These are phyloP conservation scores for Drepana falcataria DNA, from an alignment of 2,888 invertebrate species.

Conservation along the genomic window DNA sequence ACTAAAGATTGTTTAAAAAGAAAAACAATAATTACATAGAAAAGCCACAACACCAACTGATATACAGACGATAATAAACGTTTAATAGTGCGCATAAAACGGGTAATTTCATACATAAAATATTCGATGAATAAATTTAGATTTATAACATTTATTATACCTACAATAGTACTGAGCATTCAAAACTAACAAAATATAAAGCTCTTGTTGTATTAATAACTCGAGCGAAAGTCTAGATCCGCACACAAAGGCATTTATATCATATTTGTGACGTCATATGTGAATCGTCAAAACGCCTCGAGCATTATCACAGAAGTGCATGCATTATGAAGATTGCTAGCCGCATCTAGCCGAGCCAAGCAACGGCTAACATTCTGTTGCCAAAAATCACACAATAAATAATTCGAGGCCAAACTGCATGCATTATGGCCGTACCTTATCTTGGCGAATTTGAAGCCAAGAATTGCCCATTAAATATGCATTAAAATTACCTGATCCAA, in stretches of 20 bases:
- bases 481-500: slow-evolving; percentile 76
- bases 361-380: slow-evolving; percentile 64
- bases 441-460: slow-evolving; percentile 78
- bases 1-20: too few relatives aligned
- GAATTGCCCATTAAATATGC: slow-evolving; percentile 78
- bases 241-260: slow-evolving; percentile 17
- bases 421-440: slow-evolving; percentile 76
- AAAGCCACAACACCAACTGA: too few relatives aligned
- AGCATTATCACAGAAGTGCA: slow-evolving; percentile 65
- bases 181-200: too few relatives aligned
- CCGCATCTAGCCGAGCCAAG: slow-evolving; percentile 72
- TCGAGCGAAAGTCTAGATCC: slow-evolving; percentile 6
- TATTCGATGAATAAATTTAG: too few relatives aligned
- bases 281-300: slow-evolving; percentile 40
- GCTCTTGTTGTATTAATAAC: background rate
- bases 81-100: too few relatives aligned
- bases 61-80: too few relatives aligned
- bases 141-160: too few relatives aligned
- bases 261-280: slow-evolving; percentile 33
- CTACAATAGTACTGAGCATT: too few relatives aligned
- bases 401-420: slow-evolving; percentile 72
- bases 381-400: slow-evolving; percentile 79
- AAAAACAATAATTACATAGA: too few relatives aligned
- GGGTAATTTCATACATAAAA: too few relatives aligned
- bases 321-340: slow-evolving; percentile 76